Conservation (phyloP, 2,888 invertebrate species). For the Uropetala carovei region DNA sequence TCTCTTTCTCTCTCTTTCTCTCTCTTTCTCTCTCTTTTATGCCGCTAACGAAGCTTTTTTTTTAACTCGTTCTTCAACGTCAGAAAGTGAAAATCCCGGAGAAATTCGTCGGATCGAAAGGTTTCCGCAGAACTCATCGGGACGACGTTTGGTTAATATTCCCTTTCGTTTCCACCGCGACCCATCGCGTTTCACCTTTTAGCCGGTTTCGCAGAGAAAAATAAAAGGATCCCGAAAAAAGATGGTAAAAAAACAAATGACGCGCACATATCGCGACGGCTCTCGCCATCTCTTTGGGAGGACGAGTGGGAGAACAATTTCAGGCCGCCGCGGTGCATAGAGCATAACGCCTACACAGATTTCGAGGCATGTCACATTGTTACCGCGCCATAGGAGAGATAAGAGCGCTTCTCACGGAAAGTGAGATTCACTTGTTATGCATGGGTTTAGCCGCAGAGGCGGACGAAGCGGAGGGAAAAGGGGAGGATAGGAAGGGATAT, state of each 20-base stretch:
- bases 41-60: too few relatives aligned
- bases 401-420: not conserved
- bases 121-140: too few relatives aligned
- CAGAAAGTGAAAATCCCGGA: too few relatives aligned
- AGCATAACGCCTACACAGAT: not conserved
- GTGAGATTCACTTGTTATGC: constrained; percentile 29
- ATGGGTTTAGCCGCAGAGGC: not conserved
- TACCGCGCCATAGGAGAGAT: not conserved
- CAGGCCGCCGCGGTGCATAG: not conserved
- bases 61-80: too few relatives aligned
- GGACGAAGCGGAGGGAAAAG: not conserved
- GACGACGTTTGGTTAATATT: too few relatives aligned
- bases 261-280: not conserved
- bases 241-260: not conserved
- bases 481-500: not conserved
- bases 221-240: not conserved
- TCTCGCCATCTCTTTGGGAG: not conserved
- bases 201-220: not conserved
- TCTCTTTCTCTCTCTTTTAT: too few relatives aligned
- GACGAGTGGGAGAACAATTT: not conserved
- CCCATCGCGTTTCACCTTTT: too few relatives aligned
- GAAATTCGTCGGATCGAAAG: too few relatives aligned
- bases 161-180: too few relatives aligned
- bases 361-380: constrained; percentile 22
- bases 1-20: too few relatives aligned